Evolutionary conservation across 2,888 invertebrate genomes (phyloP).

Genomic region (Nudaria mundana): DNA sequence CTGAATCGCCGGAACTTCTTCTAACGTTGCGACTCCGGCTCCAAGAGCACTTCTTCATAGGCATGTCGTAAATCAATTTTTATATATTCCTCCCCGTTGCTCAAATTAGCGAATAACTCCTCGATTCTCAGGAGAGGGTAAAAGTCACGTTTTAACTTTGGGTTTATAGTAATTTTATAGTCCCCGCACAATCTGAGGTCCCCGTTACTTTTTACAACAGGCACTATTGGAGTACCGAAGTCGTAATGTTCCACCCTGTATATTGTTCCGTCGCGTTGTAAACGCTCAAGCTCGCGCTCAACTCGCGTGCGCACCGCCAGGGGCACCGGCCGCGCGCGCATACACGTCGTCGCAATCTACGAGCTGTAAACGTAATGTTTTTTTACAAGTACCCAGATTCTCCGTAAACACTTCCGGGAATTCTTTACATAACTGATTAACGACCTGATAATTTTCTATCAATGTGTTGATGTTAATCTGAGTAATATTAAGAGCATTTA

Average conservation of each 20-base stretch:
- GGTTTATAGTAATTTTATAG: constrained; percentile 10
- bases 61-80: too few species aligned
- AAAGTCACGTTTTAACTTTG: constrained; percentile 1
- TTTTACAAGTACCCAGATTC: background rate
- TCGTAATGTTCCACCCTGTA: background rate
- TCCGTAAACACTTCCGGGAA: background rate
- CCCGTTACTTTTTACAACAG: constrained; percentile 6
- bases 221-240: constrained; percentile 6
- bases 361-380: background rate
- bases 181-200: constrained; percentile 4
- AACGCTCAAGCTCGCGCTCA: too few species aligned
- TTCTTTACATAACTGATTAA: too few species aligned
- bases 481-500: too few species aligned
- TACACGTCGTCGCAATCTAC: background rate
- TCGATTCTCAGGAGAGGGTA: constrained; percentile 6
- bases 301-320: background rate
- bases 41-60: too few species aligned
- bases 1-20: too few species aligned
- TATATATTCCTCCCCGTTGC: too few species aligned
- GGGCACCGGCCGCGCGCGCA: too few species aligned
- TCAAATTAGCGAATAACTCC: constrained; percentile 4
- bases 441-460: too few species aligned
- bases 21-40: too few species aligned
- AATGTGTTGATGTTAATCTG: too few species aligned
- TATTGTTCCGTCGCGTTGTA: too few species aligned